A percentile compares a stretch with the other conserved stretches of the same genome.
Evolutionary conservation across 2,797 vertebrate species (phyloP).

Genomic region (Gila robusta): DNA sequence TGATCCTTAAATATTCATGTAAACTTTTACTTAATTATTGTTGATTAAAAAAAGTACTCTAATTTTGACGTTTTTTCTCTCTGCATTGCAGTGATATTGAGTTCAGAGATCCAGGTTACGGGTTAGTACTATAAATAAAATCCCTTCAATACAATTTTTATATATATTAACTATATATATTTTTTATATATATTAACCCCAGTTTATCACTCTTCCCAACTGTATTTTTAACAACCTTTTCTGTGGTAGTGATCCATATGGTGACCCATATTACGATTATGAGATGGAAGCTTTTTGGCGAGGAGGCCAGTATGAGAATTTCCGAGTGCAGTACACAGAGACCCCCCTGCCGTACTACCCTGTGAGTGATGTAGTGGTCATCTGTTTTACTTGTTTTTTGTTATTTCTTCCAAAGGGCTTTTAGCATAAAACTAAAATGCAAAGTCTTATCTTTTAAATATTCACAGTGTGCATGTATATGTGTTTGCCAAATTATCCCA

Average conservation of each 20-base stretch:
- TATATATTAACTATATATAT: not conserved
- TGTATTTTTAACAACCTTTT: slow-evolving; percentile 14
- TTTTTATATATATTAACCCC: not conserved
- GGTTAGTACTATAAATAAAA: slow-evolving; percentile 74
- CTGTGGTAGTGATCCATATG: slow-evolving; percentile 88
- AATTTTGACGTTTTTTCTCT: slow-evolving; percentile 24
- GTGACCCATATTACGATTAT: slow-evolving; percentile 95
- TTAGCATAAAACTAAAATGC: not conserved
- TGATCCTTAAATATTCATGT: not conserved
- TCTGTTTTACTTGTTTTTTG: not conserved
- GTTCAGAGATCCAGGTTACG: slow-evolving; percentile 86
- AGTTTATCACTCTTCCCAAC: not conserved
- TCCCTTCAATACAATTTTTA: not conserved
- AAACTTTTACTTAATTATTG: not conserved
- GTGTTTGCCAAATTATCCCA: not conserved
- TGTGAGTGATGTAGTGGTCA: slow-evolving; percentile 71
- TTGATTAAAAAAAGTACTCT: not conserved
- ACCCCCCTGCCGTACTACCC: slow-evolving; percentile 89
- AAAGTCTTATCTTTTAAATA: not conserved
- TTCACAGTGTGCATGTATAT: not conserved
- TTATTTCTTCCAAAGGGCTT: not conserved
- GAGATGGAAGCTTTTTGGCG: slow-evolving; percentile 96
- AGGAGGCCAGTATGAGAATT: slow-evolving; percentile 98
- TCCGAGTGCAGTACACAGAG: slow-evolving; percentile 97
- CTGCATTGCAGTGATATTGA: slow-evolving; percentile 83